Base-by-base conservation (phyloP, 1,140 invertebrate species). In the Phthorimaea operculella region DNA sequence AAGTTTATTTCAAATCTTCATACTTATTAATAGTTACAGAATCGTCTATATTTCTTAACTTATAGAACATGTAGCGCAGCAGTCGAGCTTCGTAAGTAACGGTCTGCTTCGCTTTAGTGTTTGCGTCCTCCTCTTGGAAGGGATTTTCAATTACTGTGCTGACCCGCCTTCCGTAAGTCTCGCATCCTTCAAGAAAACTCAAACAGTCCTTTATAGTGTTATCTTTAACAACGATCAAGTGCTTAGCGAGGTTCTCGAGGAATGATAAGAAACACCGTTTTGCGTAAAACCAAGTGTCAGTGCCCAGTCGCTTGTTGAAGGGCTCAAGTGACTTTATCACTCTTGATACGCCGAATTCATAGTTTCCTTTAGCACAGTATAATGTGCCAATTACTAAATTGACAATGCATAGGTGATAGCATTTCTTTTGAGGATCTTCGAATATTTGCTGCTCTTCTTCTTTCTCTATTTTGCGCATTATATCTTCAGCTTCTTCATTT, bases 321-420 rank as follows among this genome's bases (percentile, higher is more conserved):
- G 97, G 97, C 76, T 99, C 96, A 18, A 99, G 83, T 57, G 96
- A 98, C 83, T 98, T 97, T 74, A 99, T 97, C 0, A 99, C 96
- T 64, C 98, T 88, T 0, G 96, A 98, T 66, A 99, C 96, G 6
- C 98, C 98, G 87, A 99, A 99, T 80, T 99, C 98, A 72, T 98
- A 99, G 86, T 99, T 99, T 0, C 97, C 97, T 86, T 99, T 99
- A 0, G 97, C 94, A 81, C 98, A 99, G 78, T 99, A 99, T 4
- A 99, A 83, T 0, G 98, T 99, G 84, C 96, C 98, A 64, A 99
- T 99, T 0, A 99, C 98, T 51, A 99, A 87, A 86, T 99, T 99
- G 3, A 99, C 97, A 66, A 99, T 99, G 77, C 98, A 99, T 28
- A 99, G 87, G 80, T 99, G 98, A 86, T 95, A 98, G 55, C 95